Conservation (phyloP, 2,888 invertebrate genomes). For the Idaea dimidiata region DNA sequence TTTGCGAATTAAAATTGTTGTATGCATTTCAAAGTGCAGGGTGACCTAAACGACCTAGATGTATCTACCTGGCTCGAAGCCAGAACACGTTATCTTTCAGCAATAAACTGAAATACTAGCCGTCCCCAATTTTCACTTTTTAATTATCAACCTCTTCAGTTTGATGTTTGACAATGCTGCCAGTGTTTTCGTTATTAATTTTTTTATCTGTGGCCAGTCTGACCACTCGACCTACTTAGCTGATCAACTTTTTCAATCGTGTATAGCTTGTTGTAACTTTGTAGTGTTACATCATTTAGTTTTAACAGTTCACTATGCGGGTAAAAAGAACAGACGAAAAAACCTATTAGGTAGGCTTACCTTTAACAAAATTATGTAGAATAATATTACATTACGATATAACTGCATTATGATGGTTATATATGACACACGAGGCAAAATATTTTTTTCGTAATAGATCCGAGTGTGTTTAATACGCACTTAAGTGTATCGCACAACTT, state of each 20-base stretch:
- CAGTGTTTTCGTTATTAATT: constrained; percentile 37
- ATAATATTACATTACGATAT: too few species aligned
- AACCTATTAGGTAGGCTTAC: too few species aligned
- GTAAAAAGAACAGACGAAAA: too few species aligned
- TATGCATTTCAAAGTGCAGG: constrained; percentile 33
- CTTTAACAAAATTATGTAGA: too few species aligned
- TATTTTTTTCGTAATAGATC: too few species aligned
- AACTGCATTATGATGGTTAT: too few species aligned
- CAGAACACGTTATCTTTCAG: constrained; percentile 64
- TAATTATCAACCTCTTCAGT: constrained; percentile 68
- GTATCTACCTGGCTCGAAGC: constrained; percentile 57
- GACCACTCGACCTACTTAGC: constrained; percentile 36
- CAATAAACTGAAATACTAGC: constrained; percentile 56
- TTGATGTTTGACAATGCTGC: constrained; percentile 49
- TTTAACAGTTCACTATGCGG: neutral
- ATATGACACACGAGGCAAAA: too few species aligned
- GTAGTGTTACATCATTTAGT: neutral
- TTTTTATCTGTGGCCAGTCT: constrained; percentile 24
- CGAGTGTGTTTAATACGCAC: too few species aligned
- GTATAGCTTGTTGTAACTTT: constrained; percentile 10
- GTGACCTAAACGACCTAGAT: constrained; percentile 65
- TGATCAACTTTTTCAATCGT: constrained; percentile 29
- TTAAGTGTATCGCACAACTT: too few species aligned
- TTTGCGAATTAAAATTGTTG: constrained; percentile 22
- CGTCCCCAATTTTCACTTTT: constrained; percentile 70